Conservation (phyloP, 2,888 invertebrate genomes). For the Harpagoxenus sublaevis region DNA sequence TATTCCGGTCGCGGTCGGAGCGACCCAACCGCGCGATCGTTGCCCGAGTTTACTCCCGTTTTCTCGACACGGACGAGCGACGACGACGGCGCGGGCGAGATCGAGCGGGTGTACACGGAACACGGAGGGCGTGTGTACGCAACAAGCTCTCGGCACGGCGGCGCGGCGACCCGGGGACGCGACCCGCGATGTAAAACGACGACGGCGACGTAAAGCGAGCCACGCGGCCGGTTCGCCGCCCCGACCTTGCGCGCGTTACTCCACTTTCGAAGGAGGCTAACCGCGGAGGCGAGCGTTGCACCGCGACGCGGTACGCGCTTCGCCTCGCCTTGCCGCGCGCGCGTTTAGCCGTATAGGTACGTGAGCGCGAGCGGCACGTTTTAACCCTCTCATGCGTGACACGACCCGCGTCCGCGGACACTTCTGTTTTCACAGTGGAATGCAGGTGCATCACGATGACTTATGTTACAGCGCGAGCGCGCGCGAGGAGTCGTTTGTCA, state of each 20-base stretch:
- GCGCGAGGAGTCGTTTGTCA: background rate
- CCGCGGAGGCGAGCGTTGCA: conserved; percentile 28
- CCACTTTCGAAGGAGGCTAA: conserved; percentile 65
- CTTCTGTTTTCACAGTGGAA: conserved; percentile 7
- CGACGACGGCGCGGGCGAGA: background rate
- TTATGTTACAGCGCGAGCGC: background rate
- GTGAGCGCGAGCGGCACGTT: conserved; percentile 5
- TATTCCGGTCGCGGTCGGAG: conserved; percentile 23
- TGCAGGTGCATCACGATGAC: background rate
- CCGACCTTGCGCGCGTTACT: conserved; percentile 64
- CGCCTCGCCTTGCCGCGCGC: background rate
- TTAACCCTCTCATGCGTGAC: conserved; percentile 2
- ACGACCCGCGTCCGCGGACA: background rate
- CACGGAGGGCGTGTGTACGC: no score
- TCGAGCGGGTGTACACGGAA: no score
- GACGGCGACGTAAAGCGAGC: background rate
- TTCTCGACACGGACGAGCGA: conserved; percentile 20
- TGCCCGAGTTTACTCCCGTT: conserved; percentile 41
- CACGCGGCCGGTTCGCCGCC: conserved; percentile 9
- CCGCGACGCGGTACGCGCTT: background rate
- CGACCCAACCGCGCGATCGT: conserved; percentile 13
- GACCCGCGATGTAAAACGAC: conserved; percentile 13
- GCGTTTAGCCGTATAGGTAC: background rate
- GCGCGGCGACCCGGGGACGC: background rate
- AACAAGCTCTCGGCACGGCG: no score